Conservation (phyloP, 1,140 invertebrate species). For the Drosophila novamexicana region DNA sequence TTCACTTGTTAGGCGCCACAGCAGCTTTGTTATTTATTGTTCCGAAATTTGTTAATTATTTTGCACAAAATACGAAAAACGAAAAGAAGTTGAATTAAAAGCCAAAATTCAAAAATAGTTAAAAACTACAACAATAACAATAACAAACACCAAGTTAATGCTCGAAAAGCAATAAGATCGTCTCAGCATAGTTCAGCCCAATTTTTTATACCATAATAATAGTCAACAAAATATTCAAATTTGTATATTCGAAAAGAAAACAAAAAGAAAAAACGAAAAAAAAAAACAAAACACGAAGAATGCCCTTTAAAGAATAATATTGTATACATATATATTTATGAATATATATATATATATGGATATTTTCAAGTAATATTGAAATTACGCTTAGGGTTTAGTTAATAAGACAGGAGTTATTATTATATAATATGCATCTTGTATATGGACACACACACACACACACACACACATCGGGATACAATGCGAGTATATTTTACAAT, state of each 20-base stretch:
- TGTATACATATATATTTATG: slow-evolving; percentile 39
- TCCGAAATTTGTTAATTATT: slow-evolving; percentile 47
- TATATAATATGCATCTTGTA: slow-evolving; percentile 72
- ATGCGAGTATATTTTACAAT: slow-evolving; percentile 61
- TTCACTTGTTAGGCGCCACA: background rate
- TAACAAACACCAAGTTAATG: slow-evolving; percentile 11
- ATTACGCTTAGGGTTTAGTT: slow-evolving; percentile 71
- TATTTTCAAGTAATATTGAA: slow-evolving; percentile 60
- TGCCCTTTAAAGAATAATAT: slow-evolving; percentile 42
- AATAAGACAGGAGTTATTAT: slow-evolving; percentile 70
- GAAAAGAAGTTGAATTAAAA: background rate
- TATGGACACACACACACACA: slow-evolving; percentile 40
- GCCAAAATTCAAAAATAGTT: slow-evolving; percentile 25
- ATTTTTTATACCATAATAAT: background rate
- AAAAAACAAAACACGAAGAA: background rate
- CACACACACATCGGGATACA: slow-evolving; percentile 50
- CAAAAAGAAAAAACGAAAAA: too few relatives aligned
- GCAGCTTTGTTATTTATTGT: slow-evolving; percentile 63
- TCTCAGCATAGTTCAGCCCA: background rate
- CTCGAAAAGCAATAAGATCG: background rate
- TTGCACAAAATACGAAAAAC: too few relatives aligned
- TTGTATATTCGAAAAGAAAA: slow-evolving; percentile 35
- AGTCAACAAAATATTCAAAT: slow-evolving; percentile 8
- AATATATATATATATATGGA: slow-evolving; percentile 31
- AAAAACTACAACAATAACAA: slow-evolving; percentile 12